Evolutionary conservation across 2,797 vertebrate species (phyloP).

Genomic region (Babyrousa celebensis): DNA sequence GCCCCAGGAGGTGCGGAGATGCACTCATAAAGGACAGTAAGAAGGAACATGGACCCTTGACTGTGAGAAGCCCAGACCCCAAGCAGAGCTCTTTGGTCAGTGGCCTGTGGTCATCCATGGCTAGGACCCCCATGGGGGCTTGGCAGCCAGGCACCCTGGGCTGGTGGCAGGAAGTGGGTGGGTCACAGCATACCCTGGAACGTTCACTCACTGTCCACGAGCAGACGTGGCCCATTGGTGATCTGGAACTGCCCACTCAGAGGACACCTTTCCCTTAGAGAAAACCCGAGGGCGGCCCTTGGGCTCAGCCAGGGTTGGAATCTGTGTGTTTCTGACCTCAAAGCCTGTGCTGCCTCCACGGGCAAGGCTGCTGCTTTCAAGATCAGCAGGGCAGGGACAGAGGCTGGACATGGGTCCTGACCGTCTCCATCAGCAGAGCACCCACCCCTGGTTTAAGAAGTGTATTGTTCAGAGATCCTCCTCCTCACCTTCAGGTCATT

Average conservation of each 20-base stretch:
- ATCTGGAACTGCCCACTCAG: background rate
- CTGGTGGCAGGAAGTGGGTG: background rate
- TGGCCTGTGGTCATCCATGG: background rate
- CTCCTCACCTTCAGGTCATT: background rate
- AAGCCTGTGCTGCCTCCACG: background rate
- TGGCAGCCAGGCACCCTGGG: background rate
- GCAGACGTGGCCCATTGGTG: background rate
- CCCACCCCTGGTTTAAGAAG: background rate
- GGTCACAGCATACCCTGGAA: accelerated
- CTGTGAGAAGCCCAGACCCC: background rate
- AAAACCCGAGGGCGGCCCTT: background rate
- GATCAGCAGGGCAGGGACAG: background rate
- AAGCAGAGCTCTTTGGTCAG: background rate
- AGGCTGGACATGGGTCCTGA: background rate
- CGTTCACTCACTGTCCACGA: background rate
- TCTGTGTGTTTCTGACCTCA: background rate
- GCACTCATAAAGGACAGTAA: background rate
- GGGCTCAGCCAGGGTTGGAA: background rate
- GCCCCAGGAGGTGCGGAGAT: background rate
- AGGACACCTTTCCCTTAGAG: background rate
- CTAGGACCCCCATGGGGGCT: background rate
- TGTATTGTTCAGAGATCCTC: background rate
- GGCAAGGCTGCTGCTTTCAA: background rate
- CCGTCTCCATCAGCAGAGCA: background rate
- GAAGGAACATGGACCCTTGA: slow-evolving; percentile 19